phyloP scores from a whole-genome alignment of 2,888 invertebrate species.

The Oscheius sp. region DNA sequence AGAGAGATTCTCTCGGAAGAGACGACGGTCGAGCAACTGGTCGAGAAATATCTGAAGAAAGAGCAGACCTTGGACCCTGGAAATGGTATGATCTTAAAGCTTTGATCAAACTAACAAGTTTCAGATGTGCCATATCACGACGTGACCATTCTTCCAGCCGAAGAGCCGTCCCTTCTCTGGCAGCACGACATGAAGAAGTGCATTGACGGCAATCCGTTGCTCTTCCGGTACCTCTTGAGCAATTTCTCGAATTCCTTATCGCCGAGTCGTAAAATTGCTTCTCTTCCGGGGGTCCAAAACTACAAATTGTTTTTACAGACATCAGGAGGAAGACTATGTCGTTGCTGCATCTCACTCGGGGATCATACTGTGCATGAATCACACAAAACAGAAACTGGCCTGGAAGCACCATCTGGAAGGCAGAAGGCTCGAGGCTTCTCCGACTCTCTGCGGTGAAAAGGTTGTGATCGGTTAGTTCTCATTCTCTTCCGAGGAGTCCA shows the following conservation, averaged over 20 bases:
- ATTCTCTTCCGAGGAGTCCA: too few relatives aligned
- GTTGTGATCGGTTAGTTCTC: neutral
- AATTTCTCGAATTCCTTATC: too few relatives aligned
- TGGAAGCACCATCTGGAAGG: slow-evolving; percentile 11
- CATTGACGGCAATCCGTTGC: slow-evolving; percentile 21
- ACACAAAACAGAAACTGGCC: neutral
- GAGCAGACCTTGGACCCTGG: neutral
- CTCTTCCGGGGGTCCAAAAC: neutral
- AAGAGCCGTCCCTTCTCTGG: neutral
- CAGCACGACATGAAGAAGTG: slow-evolving; percentile 25
- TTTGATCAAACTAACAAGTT: neutral
- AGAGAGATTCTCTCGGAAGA: slow-evolving; percentile 21
- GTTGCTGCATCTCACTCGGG: slow-evolving; percentile 27
- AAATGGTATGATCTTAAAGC: neutral
- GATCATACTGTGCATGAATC: slow-evolving; percentile 6
- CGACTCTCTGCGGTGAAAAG: neutral
- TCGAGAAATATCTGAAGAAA: slow-evolving; percentile 21
- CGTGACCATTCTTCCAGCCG: neutral
- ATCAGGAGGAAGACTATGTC: neutral
- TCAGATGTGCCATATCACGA: neutral
- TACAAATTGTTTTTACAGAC: neutral
- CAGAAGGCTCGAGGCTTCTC: slow-evolving; percentile 19
- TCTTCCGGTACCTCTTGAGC: neutral
- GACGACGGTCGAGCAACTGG: slow-evolving; percentile 22
- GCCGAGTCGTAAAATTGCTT: neutral